Percentiles rank a stretch among this genome's conserved stretches.
These are phyloP conservation scores for Chrosomus eos DNA, from an alignment of 2,797 vertebrate species.

Conservation along the genomic window DNA sequence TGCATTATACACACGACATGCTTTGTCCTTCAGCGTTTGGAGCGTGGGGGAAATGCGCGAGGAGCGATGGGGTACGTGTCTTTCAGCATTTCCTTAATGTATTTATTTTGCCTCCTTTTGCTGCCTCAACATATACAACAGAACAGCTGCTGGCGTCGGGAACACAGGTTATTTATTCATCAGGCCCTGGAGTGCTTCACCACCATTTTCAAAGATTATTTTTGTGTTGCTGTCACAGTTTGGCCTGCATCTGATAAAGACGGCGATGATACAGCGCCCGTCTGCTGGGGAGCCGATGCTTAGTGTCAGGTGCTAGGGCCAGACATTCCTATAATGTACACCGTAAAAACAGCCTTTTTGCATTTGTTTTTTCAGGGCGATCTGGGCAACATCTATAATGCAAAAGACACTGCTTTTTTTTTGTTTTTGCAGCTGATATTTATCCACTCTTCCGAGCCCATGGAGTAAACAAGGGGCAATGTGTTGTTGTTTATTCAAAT, in stretches of 20 bases:
- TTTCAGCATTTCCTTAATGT: conserved; percentile 67
- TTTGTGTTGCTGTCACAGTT: conserved; percentile 73
- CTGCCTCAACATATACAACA: conserved; percentile 70
- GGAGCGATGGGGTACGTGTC: conserved; percentile 38
- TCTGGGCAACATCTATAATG: conserved; percentile 65
- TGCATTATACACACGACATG: conserved; percentile 46
- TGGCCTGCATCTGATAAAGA: conserved; percentile 63
- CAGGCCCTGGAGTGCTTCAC: conserved; percentile 72
- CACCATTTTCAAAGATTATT: conserved; percentile 72
- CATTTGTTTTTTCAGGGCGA: conserved; percentile 69
- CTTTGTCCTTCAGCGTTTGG: conserved; percentile 40
- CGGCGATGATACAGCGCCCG: conserved; percentile 63
- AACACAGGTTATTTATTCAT: conserved; percentile 76
- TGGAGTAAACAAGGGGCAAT: conserved; percentile 39
- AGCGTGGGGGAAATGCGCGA: conserved; percentile 35
- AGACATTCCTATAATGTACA: conserved; percentile 55
- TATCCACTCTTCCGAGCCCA: conserved; percentile 48
- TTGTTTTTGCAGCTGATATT: conserved; percentile 60
- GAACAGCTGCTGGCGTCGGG: conserved; percentile 65
- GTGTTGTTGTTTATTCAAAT: conserved; percentile 45
- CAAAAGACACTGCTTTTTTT: conserved; percentile 55
- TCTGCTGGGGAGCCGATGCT: conserved; percentile 30
- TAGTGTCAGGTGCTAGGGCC: conserved; percentile 44
- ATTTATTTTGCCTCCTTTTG: conserved; percentile 63
- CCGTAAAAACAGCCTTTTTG: conserved; percentile 60